Conservation (phyloP, 2,113 vertebrate species). For the Donacobius atricapilla region DNA sequence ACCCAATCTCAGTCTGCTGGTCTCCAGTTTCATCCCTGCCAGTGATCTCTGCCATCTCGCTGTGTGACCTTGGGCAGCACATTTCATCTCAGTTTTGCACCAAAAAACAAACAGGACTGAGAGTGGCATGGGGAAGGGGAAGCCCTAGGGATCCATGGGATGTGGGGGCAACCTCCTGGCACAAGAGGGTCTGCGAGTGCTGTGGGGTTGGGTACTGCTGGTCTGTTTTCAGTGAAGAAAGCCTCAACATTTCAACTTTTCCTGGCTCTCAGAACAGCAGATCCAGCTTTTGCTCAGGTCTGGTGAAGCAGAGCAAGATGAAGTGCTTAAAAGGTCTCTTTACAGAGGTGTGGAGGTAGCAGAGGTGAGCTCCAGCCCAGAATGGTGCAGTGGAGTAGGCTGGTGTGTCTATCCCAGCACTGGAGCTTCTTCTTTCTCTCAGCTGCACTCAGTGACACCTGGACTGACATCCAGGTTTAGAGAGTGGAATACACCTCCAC, state of each 20-base stretch:
- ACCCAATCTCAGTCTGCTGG: not conserved
- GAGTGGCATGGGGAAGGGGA: not conserved
- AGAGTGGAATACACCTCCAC: not conserved
- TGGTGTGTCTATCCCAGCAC: accelerated
- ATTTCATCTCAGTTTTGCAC: not conserved
- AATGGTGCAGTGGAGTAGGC: accelerated
- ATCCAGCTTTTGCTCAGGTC: not conserved
- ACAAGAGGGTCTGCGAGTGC: not conserved
- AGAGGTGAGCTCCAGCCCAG: not conserved
- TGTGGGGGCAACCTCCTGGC: not conserved
- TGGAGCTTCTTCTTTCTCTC: not conserved
- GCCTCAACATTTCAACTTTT: not conserved
- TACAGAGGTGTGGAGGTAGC: not conserved
- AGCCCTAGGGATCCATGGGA: accelerated
- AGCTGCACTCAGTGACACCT: not conserved
- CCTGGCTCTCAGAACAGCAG: not conserved
- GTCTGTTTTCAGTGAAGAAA: not conserved
- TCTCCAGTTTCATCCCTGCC: constrained; percentile 2
- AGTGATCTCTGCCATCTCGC: not conserved
- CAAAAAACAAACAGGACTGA: not conserved
- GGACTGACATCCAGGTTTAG: not conserved
- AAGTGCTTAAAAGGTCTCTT: not conserved
- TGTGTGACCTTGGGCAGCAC: not conserved
- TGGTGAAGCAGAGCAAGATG: not conserved
- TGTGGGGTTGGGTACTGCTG: not conserved